phyloP scores from a whole-genome alignment of 2,113 vertebrate species.

The Nesogale talazaci region DNA sequence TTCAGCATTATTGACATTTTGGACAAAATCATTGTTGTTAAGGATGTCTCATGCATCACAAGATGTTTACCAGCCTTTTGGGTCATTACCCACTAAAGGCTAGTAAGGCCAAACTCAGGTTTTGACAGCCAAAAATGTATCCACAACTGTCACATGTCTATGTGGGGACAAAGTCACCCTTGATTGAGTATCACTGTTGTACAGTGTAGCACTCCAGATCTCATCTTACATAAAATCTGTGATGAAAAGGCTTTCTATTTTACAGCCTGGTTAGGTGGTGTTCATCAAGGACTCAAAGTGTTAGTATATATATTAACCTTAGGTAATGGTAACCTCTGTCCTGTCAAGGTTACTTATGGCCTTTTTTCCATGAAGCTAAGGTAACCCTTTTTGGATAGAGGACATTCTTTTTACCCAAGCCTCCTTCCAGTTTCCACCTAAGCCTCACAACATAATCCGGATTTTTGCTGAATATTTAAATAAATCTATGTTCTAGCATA shows the following conservation, averaged over 20 bases:
- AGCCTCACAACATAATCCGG: neutral
- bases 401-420: neutral
- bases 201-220: neutral
- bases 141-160: neutral
- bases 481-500: neutral
- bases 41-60: neutral
- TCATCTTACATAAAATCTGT: neutral
- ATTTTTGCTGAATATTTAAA: neutral
- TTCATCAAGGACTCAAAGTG: neutral
- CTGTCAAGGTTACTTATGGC: neutral
- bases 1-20: neutral
- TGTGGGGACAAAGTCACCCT: neutral
- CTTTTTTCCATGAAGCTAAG: neutral
- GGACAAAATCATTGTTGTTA: neutral
- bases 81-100: too few species aligned
- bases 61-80: neutral
- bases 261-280: neutral
- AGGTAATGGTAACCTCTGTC: neutral
- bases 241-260: neutral
- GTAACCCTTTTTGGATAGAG: neutral
- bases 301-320: neutral
- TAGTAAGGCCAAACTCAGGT: too few species aligned
- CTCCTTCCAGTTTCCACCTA: neutral
- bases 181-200: neutral
- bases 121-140: neutral